These are phyloP conservation scores for Fragum fragum DNA, from an alignment of 2,888 invertebrate genomes.

Conservation along the genomic window DNA sequence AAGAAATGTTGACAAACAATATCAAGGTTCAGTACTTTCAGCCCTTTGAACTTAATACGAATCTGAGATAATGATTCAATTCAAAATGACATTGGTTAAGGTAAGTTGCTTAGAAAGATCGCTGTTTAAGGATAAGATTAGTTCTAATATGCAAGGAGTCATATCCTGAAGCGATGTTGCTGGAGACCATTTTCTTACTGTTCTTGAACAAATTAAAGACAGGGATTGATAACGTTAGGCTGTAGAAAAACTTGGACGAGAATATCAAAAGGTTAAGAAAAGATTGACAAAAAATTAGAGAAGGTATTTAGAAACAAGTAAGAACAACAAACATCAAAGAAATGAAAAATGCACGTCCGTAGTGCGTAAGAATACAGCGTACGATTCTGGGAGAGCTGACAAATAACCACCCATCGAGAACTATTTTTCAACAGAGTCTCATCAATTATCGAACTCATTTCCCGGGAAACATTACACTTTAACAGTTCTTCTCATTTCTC, in stretches of 20 bases:
- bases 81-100: no score
- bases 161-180: no score
- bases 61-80: no score
- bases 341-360: not conserved
- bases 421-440: constrained; percentile 16
- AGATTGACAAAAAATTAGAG: not conserved
- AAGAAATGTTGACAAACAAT: no score
- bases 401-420: constrained; percentile 28
- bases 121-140: no score
- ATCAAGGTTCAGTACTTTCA: no score
- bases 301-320: constrained; percentile 1
- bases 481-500: constrained; percentile 14
- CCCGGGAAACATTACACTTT: constrained; percentile 13
- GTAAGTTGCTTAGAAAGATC: no score
- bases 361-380: constrained; percentile 22
- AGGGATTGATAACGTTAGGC: no score
- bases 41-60: no score
- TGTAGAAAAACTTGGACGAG: not conserved
- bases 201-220: no score
- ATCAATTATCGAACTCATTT: constrained; percentile 31
- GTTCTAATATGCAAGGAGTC: no score
- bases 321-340: constrained; percentile 7
- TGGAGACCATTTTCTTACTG: no score
- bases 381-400: constrained; percentile 17
- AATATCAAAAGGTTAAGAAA: not conserved